Evolutionary conservation across 2,113 vertebrate species (phyloP).

Genomic region (Lepidothrix coronata): DNA sequence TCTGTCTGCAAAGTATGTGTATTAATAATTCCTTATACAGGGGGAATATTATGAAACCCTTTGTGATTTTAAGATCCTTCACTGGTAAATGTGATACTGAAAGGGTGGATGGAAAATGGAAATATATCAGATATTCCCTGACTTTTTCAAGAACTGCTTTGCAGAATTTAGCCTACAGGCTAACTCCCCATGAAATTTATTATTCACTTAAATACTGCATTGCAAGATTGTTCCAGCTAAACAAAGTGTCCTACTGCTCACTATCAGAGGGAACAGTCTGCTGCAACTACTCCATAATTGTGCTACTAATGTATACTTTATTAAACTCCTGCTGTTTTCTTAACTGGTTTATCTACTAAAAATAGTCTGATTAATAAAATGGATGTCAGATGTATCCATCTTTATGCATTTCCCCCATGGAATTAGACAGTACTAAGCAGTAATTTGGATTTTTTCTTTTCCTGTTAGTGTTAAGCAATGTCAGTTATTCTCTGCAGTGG

Average conservation of each 20-base stretch:
- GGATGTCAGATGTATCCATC: background rate
- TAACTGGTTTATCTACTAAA: conserved; percentile 44
- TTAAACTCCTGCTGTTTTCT: conserved; percentile 57
- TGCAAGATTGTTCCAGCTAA: background rate
- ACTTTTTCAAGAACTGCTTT: background rate
- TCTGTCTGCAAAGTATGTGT: background rate
- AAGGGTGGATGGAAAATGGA: background rate
- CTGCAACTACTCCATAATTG: conserved; percentile 12
- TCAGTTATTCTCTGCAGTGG: background rate
- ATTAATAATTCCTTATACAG: background rate
- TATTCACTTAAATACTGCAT: background rate
- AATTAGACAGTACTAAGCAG: background rate
- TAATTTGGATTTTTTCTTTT: background rate
- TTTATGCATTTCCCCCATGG: background rate
- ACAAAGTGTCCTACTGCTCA: background rate
- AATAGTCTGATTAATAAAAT: conserved; percentile 52
- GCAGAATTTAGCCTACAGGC: background rate
- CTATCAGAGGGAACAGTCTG: conserved; percentile 15
- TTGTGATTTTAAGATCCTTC: background rate
- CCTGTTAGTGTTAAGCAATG: background rate
- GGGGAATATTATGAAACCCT: background rate
- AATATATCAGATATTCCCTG: background rate
- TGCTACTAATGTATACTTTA: conserved; percentile 38
- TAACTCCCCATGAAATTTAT: background rate
- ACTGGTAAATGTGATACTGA: background rate